Evolutionary conservation across 2,888 invertebrate genomes (phyloP).

Genomic region (Microplitis deprimator): DNA sequence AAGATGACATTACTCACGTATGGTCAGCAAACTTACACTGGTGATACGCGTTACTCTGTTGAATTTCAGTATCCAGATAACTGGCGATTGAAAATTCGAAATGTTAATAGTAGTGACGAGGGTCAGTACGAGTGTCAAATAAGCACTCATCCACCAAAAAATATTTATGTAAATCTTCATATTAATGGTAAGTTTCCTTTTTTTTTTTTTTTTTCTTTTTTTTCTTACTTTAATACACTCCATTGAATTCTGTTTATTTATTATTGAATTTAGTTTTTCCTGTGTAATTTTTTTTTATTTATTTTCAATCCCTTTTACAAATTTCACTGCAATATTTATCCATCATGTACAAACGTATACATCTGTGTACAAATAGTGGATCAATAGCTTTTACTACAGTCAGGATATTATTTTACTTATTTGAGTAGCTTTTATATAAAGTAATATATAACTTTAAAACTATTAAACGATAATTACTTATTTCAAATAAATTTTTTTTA

Average conservation of each 20-base stretch:
- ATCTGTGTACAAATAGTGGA: no score
- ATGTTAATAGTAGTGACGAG: conserved; percentile 73
- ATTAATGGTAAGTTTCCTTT: conserved; percentile 68
- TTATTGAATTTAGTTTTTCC: neutral
- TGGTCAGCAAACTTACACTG: conserved; percentile 79
- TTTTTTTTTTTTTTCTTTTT: neutral
- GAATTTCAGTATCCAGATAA: conserved; percentile 74
- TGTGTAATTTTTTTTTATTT: no score
- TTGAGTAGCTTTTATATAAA: no score
- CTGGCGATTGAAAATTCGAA: conserved; percentile 74
- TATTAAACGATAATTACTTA: no score
- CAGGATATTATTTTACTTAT: no score
- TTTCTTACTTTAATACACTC: neutral
- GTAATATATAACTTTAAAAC: no score
- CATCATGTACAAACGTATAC: no score
- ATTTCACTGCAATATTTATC: no score
- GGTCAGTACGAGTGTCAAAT: conserved; percentile 74
- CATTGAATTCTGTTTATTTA: neutral
- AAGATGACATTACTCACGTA: conserved; percentile 79
- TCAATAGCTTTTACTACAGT: no score
- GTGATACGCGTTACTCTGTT: conserved; percentile 74
- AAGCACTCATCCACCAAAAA: conserved; percentile 74
- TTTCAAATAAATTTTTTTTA: conserved; percentile 6
- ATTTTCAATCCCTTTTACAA: no score
- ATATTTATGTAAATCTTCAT: conserved; percentile 72